Percentiles rank a stretch among this genome's conserved stretches.
These are phyloP conservation scores for Mungos mungo DNA, from an alignment of 2,113 vertebrate genomes.

Conservation along the genomic window DNA sequence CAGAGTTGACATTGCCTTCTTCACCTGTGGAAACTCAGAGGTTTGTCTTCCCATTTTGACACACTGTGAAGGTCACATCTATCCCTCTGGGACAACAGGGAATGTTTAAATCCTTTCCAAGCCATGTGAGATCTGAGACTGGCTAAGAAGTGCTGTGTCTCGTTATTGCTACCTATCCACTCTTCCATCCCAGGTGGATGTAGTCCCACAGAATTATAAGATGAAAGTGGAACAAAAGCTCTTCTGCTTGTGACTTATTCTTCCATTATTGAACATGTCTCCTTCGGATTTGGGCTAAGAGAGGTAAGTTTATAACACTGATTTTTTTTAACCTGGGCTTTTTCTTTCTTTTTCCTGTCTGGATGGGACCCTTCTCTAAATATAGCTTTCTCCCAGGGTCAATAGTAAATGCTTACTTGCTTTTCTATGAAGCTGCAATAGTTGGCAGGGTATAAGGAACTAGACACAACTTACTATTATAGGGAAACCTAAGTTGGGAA, in stretches of 20 bases:
- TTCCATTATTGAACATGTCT: neutral
- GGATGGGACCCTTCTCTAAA: neutral
- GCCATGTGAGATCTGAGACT: neutral
- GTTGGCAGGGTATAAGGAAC: neutral
- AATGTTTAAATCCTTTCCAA: neutral
- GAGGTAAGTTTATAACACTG: neutral
- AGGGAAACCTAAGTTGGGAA: neutral
- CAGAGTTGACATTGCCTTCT: constrained; percentile 8
- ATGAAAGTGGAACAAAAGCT: neutral
- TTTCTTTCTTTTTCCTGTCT: neutral
- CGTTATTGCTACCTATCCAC: neutral
- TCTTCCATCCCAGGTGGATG: constrained; percentile 4
- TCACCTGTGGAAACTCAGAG: neutral
- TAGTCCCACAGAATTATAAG: neutral
- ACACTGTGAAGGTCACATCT: neutral
- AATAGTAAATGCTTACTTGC: neutral
- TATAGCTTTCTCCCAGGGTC: neutral
- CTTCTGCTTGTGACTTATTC: constrained; percentile 16
- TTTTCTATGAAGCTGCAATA: neutral
- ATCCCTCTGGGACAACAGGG: neutral
- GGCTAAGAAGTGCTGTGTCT: neutral
- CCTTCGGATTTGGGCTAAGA: neutral
- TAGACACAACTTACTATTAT: neutral
- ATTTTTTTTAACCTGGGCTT: neutral
- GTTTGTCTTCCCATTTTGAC: neutral